Base-by-base conservation (phyloP, 2,113 vertebrate genomes). In the Anguilla japonica region DNA sequence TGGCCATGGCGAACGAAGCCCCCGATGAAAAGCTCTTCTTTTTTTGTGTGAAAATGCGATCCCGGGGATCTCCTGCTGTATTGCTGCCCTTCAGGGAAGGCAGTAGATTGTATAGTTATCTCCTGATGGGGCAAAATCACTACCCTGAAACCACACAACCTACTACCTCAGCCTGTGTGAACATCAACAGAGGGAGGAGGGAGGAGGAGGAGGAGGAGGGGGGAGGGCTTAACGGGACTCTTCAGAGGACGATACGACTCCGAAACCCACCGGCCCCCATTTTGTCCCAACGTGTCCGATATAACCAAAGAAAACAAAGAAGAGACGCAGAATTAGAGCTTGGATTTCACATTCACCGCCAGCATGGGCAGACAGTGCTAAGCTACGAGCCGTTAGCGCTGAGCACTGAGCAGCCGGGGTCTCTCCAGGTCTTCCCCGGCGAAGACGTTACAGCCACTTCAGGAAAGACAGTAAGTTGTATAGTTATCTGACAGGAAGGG, bases 381-480 rank as follows among this genome's bases (percentile, higher is more conserved):
- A 60, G 56, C 14, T 60, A 60, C 34, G 34, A 34, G 34, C 34
- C 34, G 34, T 34, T 34, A 34, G 57, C 2, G 13, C 11, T 26
- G 60, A 67, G 22, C 7, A 26, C 20, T 22, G 60, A 22, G 8
- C 18, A 67, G 60, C 18, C 2, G 60, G 26, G 22, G 3, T 18
- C 56, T 60, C 56, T 20, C 60, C 60, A 67, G 60, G 60, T 6
- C 20, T 2, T 6, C 83, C 95, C 94, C 93, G 92, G 63, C 86
- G 98, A 89, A 43, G 98, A 87, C 87, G 95, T 96, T 93, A 97
- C 97, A 94, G 95, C 95, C 98, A 95, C 97, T 98, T 97, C 97
- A 98, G 98, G 98, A 99, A 99, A 99, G 98, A 99, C 98, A 99
- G 98, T 99, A 99, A 97, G 96, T 99, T 99, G 98, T 99, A 99